Evolutionary conservation across 2,113 vertebrate species (phyloP), one percentile per base, ranked within the genome.

Genomic region (Amblyornis subalaris): DNA sequence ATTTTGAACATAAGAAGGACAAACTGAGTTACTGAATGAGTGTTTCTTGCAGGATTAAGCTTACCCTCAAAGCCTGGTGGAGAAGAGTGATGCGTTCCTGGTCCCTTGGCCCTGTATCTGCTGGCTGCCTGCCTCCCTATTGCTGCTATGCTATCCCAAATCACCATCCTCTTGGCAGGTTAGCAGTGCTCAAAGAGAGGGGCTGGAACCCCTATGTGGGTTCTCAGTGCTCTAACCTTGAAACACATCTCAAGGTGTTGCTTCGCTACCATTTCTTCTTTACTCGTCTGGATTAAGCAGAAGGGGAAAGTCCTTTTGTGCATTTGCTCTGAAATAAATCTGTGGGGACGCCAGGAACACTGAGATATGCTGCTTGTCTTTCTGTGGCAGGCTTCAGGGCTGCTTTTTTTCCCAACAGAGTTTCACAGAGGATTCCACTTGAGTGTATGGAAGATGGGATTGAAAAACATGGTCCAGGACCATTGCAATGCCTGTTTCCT

Each of bases 401-500:
- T 71, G 35, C 5, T 76, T 71, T 84, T 64, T 47, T 29, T 1
- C 1, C 19, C 29, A 16, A 0, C 3, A 26, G 28, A 7, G 15
- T 83, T 79, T 67, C 90, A 33, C 12, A 38, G 48, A 14, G 60
- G 28, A 45, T 87, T 89, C 55, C 74, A 19, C 0, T 0, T 2
- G 6, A 66, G 12, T 2, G 1, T 16, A 13, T 50, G 33, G 0
- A 17, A 85, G 55, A 54, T 16, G 33, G 16, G 22, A 55, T 31
- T 67, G 57, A 67, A 64, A 93, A 81, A 26, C 0, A 0, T 8
- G 28, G 12, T 45, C 33, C 2, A 1, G 0, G 1, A 44, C 31
- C 26, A 7, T 15, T 54, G 29, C 13, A 33, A 9, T 77, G 22
- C 35, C 14, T 48, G 3, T 69, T 70, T 53, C 48, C 35, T n/a